Percentiles rank a stretch among this genome's conserved stretches.
Conservation (phyloP, 1,140 invertebrate genomes). For the Triops longicaudatus region DNA sequence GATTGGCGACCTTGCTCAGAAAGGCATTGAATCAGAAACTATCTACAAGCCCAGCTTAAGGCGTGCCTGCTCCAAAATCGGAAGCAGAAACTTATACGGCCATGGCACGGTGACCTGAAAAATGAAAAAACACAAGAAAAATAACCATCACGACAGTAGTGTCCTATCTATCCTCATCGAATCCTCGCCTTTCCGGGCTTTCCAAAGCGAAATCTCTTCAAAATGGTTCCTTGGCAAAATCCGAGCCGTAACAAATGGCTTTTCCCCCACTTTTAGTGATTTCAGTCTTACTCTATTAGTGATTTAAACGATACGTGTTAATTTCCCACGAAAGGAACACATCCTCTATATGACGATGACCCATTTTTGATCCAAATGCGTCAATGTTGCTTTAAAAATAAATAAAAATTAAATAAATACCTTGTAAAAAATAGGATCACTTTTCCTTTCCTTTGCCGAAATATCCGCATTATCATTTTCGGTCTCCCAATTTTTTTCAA, state of each 20-base stretch:
- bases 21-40: too few species aligned
- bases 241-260: background rate
- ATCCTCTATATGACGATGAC: too few species aligned
- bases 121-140: background rate
- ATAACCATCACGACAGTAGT: background rate
- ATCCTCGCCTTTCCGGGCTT: background rate
- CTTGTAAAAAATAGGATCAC: background rate
- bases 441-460: background rate
- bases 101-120: constrained; percentile 10
- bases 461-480: too few species aligned
- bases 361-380: too few species aligned
- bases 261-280: background rate
- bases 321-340: too few species aligned
- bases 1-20: too few species aligned
- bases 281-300: too few species aligned
- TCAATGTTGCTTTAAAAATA: too few species aligned
- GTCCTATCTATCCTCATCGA: background rate
- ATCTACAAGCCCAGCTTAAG: background rate
- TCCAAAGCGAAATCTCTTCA: background rate
- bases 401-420: background rate
- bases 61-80: background rate
- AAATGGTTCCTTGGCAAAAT: background rate
- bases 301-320: too few species aligned
- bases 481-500: too few species aligned
- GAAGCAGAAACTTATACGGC: background rate